Conservation (phyloP, 2,113 vertebrate genomes). For the Phasianus colchicus region DNA sequence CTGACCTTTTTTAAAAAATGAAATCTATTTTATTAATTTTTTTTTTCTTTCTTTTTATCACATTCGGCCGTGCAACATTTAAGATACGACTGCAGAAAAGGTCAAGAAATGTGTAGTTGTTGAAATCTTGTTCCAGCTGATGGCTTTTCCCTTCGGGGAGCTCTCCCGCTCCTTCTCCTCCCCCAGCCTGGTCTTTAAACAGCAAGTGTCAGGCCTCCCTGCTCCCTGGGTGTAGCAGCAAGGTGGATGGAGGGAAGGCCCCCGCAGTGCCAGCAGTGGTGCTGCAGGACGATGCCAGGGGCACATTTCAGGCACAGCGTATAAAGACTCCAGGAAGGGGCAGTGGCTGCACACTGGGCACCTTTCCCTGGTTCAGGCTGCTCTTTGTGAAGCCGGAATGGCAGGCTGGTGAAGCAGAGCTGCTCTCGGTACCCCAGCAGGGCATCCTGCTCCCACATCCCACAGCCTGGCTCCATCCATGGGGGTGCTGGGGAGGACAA, state of each 20-base stretch:
- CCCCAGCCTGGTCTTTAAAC: conserved; percentile 34
- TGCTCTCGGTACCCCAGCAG: background rate
- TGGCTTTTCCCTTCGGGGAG: conserved; percentile 55
- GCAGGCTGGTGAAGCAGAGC: background rate
- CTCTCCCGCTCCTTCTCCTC: conserved; percentile 15
- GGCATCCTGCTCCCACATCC: background rate
- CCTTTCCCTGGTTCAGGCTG: background rate
- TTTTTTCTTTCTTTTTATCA: conserved; percentile 80
- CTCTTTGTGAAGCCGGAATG: background rate
- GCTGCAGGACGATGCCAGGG: background rate
- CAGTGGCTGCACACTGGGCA: background rate
- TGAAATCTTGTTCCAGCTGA: conserved; percentile 66
- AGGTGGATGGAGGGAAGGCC: background rate
- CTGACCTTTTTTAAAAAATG: conserved; percentile 81
- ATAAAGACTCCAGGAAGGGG: background rate
- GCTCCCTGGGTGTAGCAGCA: background rate
- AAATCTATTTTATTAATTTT: conserved; percentile 81
- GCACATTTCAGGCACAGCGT: accelerated
- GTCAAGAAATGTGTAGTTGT: conserved; percentile 74
- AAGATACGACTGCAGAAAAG: conserved; percentile 77
- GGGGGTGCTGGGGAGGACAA: background rate
- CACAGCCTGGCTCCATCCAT: background rate
- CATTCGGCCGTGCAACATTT: conserved; percentile 18
- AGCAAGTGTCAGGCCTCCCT: background rate
- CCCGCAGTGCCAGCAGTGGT: background rate